Conservation (phyloP, 2,888 invertebrate species). For the Dichetophora obliterata region DNA sequence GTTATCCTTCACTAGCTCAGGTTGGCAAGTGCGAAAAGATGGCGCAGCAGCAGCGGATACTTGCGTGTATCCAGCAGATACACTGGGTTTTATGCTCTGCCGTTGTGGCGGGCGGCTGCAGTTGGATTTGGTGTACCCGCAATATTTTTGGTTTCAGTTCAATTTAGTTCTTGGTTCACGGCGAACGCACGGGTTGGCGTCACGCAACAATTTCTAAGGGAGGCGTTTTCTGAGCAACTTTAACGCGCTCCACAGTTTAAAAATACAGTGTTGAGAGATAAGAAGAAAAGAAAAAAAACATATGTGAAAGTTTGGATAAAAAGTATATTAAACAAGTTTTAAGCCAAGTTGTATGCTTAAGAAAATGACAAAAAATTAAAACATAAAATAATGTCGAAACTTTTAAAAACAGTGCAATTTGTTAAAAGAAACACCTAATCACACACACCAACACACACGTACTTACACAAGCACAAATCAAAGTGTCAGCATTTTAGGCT, state of each 20-base stretch:
- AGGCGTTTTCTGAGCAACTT: neutral
- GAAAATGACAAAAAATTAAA: neutral
- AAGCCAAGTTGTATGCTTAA: conserved; percentile 4
- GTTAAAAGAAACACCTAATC: neutral
- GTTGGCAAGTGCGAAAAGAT: conserved; percentile 37
- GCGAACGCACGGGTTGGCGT: conserved; percentile 53
- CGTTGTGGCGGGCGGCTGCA: conserved; percentile 28
- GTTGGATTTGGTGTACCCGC: conserved; percentile 52
- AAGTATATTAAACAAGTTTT: neutral
- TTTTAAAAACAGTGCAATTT: neutral
- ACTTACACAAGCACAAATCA: neutral
- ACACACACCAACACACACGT: neutral
- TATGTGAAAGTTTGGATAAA: conserved; percentile 44
- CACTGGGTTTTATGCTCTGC: conserved; percentile 8
- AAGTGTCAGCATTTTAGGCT: neutral
- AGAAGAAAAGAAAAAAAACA: conserved; percentile 34
- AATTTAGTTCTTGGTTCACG: conserved; percentile 63
- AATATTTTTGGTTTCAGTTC: conserved; percentile 61
- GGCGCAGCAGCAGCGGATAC: conserved; percentile 40
- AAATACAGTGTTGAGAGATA: conserved; percentile 5
- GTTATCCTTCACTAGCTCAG: conserved; percentile 46
- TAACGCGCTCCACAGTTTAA: conserved; percentile 15
- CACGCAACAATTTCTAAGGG: conserved; percentile 31
- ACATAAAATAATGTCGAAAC: neutral
- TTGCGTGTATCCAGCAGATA: conserved; percentile 26